Base-by-base conservation (phyloP, 92 coral and sea anemone species). In the Desmophyllum pertusum region DNA sequence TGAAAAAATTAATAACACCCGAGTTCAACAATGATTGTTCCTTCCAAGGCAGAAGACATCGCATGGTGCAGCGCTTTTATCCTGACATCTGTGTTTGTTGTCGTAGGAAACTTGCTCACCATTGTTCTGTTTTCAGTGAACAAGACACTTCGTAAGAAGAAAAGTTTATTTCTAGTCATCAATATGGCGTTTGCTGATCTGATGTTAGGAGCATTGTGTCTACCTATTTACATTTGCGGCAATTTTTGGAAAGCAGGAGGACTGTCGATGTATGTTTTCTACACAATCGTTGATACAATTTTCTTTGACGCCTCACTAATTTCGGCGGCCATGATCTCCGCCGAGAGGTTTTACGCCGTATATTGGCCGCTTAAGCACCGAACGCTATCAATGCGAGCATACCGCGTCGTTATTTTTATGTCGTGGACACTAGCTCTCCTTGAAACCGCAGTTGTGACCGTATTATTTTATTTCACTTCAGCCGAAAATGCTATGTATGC, bases 111-210 rank as follows among this genome's bases (percentile, higher is more conserved):
- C 39, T 1, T 63, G 4, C 37, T 63, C 19, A 63, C 69, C 2
- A 63, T 63, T 63, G 69, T 30, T 30, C 21, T 63, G 18, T 63
- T 63, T 63, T 38, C 19, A 9, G 19, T 14, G 14, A 63, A 63
- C 69, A 63, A 63, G 38, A 29, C 5, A 0, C 17, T 63, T 11
- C 69, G 69, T 35, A 51, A 19, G 5, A 50, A 66, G 38, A 72
- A 23, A 23, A 39, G 76, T 42, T 41, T 72, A 14, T 72, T 41
- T 72, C 53, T 72, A 0, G 37, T 73, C 37, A 73, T 73, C 33
- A 64, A 64, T 11, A 64, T 64, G 70, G 70, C 70, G 39, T 64
- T 29, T 64, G 70, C 70, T 33, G 70, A 64, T 35, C n/a, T 64
- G 70, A 33, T 33, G 7, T 0, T 64, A 11, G 41, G 41, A 64